Evolutionary conservation across 1,140 invertebrate species (phyloP).

Genomic region (Drosophila obscura): DNA sequence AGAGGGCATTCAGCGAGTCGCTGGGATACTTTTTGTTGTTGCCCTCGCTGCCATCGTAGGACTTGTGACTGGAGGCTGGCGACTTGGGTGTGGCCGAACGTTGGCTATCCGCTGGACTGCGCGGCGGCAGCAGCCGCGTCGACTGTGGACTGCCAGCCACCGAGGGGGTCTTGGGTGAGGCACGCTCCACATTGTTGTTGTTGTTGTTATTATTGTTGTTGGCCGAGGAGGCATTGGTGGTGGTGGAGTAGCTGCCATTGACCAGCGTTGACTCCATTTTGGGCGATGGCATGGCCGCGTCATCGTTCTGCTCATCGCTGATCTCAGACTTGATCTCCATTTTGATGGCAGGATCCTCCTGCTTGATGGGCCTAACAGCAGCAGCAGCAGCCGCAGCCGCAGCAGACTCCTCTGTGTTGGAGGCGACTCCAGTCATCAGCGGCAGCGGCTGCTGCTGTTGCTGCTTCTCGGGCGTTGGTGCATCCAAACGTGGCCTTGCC

Average conservation of each 20-base stretch:
- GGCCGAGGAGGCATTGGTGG: conserved; percentile 3
- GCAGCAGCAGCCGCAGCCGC: no score
- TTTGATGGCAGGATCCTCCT: conserved; percentile 87
- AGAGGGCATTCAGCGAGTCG: conserved; percentile 90
- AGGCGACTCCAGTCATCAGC: background rate
- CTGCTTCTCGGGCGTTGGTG: conserved; percentile 89
- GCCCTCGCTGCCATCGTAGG: conserved; percentile 85
- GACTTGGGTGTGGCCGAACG: conserved; percentile 89
- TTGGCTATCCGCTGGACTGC: conserved; percentile 86
- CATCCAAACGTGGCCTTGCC: conserved; percentile 89
- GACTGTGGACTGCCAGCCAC: conserved; percentile 52
- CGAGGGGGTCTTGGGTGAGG: conserved; percentile 53
- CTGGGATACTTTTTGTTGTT: conserved; percentile 86
- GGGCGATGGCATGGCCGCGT: conserved; percentile 31
- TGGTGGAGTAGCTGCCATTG: conserved; percentile 48
- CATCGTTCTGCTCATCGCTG: conserved; percentile 45
- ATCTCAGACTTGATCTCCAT: conserved; percentile 72
- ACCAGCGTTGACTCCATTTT: conserved; percentile 47
- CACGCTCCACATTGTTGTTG: conserved; percentile 67
- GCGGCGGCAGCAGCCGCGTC: conserved; percentile 50
- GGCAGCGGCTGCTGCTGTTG: conserved; percentile 12
- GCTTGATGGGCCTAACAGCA: conserved; percentile 61
- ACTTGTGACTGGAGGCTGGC: conserved; percentile 86
- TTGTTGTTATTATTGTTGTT: conserved; percentile 49
- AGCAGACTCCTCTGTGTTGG: conserved; percentile 2